Evolutionary conservation across 1,140 invertebrate genomes (phyloP), one percentile per base, ranked within the genome.

Genomic region (Chymomyza costata): DNA sequence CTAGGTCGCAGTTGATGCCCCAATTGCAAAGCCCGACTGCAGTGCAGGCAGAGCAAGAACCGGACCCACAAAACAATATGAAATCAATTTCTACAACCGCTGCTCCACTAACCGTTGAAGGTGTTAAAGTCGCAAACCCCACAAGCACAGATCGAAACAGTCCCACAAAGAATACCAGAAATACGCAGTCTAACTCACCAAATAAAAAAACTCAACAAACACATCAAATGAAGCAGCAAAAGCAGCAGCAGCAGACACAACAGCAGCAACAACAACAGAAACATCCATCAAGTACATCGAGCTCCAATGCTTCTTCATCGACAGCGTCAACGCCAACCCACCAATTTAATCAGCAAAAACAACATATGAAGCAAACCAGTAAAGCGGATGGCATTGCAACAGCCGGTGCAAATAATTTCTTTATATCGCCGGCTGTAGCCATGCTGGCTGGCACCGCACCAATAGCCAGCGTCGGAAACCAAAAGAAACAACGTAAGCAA

Each of bases 261-360:
- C 35, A 44, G n/a, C 0, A 44, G 21, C 35, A 37, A 10, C 6
- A 47, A 13, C 8, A 52, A 43, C 10, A 14, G 14, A 25, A 53
- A 15, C 40, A 7, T 19, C 41, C 40, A 14, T 59, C 70, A 30
- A 60, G 38, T 3, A 43, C 61, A 3, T 65, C 54, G 3, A 65
- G 54, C 28, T 65, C 63, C 21, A 54, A 41, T 6, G 48, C 62
- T n/a, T 80, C 73, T 3, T 80, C 73, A 15, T 80, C 73, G 37
- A 51, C 74, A 1, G 64, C 64, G 2, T 80, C 73, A 6, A 80
- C 73, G 32, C 73, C 73, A 13, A 80, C 74, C 3, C 73, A 73
- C 40, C 53, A 63, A 35, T 25, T 16, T 0, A 55, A 51, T 10
- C 18, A 43, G 6, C 48, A 38, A 15, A 32, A 58, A 1, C 43